Evolutionary conservation across 1,140 invertebrate genomes (phyloP), one percentile per base, ranked within the genome.

Genomic region (Schmidtea mediterranea): DNA sequence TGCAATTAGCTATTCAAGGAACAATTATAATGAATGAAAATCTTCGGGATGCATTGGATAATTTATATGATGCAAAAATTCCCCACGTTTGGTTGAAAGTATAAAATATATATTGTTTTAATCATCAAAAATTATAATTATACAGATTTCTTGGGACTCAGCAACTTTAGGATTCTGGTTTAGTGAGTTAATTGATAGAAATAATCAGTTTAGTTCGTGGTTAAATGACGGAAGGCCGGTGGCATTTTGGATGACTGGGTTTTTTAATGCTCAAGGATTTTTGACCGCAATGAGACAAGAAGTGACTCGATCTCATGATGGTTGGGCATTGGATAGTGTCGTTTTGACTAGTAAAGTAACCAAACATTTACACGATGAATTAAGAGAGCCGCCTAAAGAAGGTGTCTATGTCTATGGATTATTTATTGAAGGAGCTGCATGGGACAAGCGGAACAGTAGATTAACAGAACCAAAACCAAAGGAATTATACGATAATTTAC

Each of bases 221-320:
- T 73, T 80, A 51, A 73, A 71, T 49, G 73, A 75, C 48, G 82
- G 79, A 21, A 71, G 79, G 53, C 83, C 54, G 69, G 73, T 58
- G 51, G 74, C 77, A 1, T 94, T 90, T 69, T 94, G 87, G 87
- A 87, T 92, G 80, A 89, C 84, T 2, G 87, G 86, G 24, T 92
- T 94, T 63, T 92, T 92, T 62, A 92, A 92, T 68, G 82, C 84
- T 1, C 84, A 89, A 70, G 62, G 65, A 21, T 67, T 67, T 52
- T 51, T 67, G 13, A 67, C 65, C n/a, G 65, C 65, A 26, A 66
- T 65, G 61, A 57, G 61, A 57, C 65, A 67, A 54, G 65, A 67
- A 49, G 58, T 66, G 13, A 64, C 65, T 8, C 53, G 63, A 36
- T 59, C 62, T 47, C 62, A 66, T 52, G 63, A 64, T 56, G 63